Evolutionary conservation across 2,113 vertebrate genomes (phyloP).

Genomic region (Azemiops feae): DNA sequence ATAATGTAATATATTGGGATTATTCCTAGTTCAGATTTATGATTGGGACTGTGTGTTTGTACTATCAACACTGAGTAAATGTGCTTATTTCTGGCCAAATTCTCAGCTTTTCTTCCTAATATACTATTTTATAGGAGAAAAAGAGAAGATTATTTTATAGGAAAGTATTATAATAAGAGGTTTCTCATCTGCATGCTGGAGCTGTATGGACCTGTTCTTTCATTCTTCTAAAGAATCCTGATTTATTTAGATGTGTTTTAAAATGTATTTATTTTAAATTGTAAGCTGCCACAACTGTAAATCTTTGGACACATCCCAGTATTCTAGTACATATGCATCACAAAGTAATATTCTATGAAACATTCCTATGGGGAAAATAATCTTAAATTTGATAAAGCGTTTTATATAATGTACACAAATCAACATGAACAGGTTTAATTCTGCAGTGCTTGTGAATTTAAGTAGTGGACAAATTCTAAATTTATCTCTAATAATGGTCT

Average conservation of each 20-base stretch:
- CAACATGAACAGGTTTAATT: background rate
- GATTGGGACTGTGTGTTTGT: background rate
- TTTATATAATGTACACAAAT: background rate
- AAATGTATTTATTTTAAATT: background rate
- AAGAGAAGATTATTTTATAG: background rate
- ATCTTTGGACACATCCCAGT: background rate
- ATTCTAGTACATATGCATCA: background rate
- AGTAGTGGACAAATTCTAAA: conserved; percentile 4
- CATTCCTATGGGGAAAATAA: background rate
- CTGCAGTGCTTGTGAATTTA: background rate
- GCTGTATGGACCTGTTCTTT: background rate
- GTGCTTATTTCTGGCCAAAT: background rate
- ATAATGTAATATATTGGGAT: background rate
- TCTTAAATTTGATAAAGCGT: background rate
- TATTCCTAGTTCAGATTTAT: background rate
- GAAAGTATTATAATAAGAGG: background rate
- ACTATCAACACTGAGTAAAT: background rate
- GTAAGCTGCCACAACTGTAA: background rate
- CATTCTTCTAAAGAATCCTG: background rate
- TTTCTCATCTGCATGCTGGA: background rate
- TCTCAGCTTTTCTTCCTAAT: background rate
- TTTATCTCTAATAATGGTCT: conserved; percentile 43
- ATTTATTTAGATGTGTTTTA: background rate
- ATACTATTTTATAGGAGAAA: background rate
- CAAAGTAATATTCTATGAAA: background rate